Conservation (phyloP, 2,888 invertebrate species). For the Ornithoptera priamus region DNA sequence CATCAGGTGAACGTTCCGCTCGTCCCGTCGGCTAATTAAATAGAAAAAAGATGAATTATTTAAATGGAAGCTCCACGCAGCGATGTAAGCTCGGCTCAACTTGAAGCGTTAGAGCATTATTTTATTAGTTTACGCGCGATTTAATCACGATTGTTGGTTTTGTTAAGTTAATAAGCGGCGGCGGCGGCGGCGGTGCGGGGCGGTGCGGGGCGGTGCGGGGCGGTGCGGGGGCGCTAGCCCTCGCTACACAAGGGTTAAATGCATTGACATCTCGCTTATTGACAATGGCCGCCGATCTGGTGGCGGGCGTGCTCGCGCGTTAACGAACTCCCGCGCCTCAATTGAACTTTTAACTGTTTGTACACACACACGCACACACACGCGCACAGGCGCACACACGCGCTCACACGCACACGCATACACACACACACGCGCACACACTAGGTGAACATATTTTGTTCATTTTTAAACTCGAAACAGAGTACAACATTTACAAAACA, state of each 20-base stretch:
- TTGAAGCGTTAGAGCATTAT: slow-evolving; percentile 68
- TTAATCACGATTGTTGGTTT: slow-evolving; percentile 80
- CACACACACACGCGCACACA: no score
- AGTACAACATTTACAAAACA: no score
- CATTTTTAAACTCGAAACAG: no score
- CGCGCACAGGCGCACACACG: no score
- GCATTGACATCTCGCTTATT: slow-evolving; percentile 27
- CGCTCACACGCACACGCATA: no score
- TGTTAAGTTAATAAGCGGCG: slow-evolving; percentile 74
- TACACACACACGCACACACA: no score
- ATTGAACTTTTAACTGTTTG: no score
- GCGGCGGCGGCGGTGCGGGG: slow-evolving; percentile 40
- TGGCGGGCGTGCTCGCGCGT: background rate
- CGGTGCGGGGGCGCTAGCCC: slow-evolving; percentile 18
- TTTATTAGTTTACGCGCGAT: slow-evolving; percentile 79
- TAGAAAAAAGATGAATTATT: background rate
- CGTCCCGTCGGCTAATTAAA: no score
- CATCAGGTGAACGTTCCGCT: no score
- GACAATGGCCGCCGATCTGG: slow-evolving; percentile 9
- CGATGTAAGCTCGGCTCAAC: slow-evolving; percentile 54
- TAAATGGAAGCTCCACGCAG: slow-evolving; percentile 15
- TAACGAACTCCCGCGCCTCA: no score
- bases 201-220: slow-evolving; percentile 27
- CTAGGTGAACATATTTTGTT: no score
- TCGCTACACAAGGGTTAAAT: slow-evolving; percentile 34